phyloP scores from a whole-genome alignment of 2,888 invertebrate genomes.

The Hirtodrosophila confusa region DNA sequence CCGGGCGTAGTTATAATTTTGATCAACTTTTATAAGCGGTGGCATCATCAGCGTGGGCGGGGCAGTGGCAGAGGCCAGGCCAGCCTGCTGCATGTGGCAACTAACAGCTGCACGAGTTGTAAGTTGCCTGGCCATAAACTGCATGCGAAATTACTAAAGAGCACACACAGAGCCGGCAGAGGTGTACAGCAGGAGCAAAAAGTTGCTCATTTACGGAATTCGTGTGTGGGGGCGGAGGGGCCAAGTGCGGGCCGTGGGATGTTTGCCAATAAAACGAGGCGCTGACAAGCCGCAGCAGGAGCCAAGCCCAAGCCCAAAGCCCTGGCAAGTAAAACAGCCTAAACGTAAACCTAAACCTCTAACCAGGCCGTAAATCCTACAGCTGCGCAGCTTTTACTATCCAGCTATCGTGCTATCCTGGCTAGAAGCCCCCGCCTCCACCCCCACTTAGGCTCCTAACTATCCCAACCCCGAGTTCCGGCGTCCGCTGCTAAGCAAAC shows the following conservation, averaged over 20 bases:
- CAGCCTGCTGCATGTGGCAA: slow-evolving; percentile 43
- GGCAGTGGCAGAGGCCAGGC: neutral
- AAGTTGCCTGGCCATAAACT: slow-evolving; percentile 69
- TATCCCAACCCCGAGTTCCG: neutral
- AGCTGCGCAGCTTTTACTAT: slow-evolving; percentile 45
- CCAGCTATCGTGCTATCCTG: slow-evolving; percentile 8
- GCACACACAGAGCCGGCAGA: slow-evolving; percentile 40
- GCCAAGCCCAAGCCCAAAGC: neutral
- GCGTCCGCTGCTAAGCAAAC: slow-evolving; percentile 52
- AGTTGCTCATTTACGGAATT: slow-evolving; percentile 68
- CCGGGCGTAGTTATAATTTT: slow-evolving; percentile 73
- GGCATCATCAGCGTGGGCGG: no score
- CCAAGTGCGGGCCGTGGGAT: neutral
- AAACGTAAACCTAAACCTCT: slow-evolving; percentile 29
- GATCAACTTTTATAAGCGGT: slow-evolving; percentile 73
- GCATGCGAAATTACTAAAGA: slow-evolving; percentile 74
- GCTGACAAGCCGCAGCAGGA: slow-evolving; percentile 63
- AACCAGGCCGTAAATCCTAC: slow-evolving; percentile 68
- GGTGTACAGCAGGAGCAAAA: slow-evolving; percentile 42
- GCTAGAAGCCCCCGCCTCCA: neutral
- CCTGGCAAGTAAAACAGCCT: slow-evolving; percentile 25
- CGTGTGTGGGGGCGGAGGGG: neutral
- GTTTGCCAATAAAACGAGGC: slow-evolving; percentile 70
- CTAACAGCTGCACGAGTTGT: slow-evolving; percentile 64
- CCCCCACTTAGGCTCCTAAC: neutral